Evolutionary conservation across 2,113 vertebrate genomes (phyloP).

Genomic region (Salvator merianae): DNA sequence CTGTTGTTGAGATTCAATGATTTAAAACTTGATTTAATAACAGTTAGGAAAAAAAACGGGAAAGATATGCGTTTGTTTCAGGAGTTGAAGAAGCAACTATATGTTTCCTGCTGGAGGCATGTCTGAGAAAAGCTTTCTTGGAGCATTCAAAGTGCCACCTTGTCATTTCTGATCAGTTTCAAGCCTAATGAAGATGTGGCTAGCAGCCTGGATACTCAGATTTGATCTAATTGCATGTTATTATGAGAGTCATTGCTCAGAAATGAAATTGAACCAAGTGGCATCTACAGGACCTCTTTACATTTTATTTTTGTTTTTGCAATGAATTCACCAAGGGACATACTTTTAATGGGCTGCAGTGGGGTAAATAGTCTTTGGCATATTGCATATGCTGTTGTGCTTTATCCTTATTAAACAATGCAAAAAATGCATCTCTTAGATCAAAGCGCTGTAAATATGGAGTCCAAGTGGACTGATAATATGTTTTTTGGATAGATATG

Average conservation of each 20-base stretch:
- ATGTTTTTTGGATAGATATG: background rate
- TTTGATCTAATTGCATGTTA: background rate
- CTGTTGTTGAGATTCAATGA: slow-evolving; percentile 6
- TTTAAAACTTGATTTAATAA: background rate
- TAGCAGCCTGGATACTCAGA: background rate
- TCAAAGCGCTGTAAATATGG: background rate
- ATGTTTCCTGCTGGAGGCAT: background rate
- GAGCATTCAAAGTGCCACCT: background rate
- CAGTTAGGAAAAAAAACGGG: background rate
- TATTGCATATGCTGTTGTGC: background rate
- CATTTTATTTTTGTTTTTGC: background rate
- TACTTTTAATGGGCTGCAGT: background rate
- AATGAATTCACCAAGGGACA: background rate
- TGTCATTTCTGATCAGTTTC: background rate
- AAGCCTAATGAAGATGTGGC: background rate
- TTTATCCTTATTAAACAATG: background rate
- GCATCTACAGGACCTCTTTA: background rate
- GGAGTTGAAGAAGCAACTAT: background rate
- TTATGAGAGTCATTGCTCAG: background rate
- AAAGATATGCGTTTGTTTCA: background rate
- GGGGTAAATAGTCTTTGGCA: background rate
- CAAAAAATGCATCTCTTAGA: background rate
- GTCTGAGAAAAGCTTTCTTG: background rate
- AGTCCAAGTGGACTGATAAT: background rate
- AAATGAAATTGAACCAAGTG: background rate